Conservation (phyloP, 2,113 vertebrate genomes). For the Prionailurus viverrinus region DNA sequence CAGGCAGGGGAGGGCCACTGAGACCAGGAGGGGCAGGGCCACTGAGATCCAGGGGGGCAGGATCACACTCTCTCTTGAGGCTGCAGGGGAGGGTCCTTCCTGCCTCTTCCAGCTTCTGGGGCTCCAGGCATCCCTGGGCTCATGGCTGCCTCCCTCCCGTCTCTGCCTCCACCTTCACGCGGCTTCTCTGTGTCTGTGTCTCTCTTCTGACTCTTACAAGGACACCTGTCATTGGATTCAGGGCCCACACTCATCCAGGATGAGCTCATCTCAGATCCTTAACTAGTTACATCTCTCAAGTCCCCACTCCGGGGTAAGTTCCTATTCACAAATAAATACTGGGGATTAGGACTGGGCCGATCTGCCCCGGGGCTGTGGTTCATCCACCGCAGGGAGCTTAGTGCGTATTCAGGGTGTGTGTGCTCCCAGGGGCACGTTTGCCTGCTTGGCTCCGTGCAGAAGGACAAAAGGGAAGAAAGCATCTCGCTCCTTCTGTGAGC, state of each 20-base stretch:
- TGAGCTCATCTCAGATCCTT: background rate
- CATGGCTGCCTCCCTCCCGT: rapidly evolving
- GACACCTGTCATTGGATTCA: background rate
- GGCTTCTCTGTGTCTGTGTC: background rate
- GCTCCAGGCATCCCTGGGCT: background rate
- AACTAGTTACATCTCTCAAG: background rate
- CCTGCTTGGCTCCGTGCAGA: background rate
- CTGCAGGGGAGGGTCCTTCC: background rate
- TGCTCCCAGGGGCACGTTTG: background rate
- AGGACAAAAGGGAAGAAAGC: background rate
- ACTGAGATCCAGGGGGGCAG: no score
- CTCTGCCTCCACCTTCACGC: rapidly evolving
- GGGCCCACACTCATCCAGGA: background rate
- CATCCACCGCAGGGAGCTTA: no score
- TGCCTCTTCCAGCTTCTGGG: background rate
- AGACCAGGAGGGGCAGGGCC: no score
- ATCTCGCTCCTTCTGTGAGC: background rate
- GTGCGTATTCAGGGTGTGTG: rapidly evolving
- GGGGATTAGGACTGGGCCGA: no score
- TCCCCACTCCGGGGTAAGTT: background rate
- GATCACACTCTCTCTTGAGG: background rate
- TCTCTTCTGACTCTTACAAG: background rate
- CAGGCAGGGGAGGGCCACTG: no score
- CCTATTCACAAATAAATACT: no score
- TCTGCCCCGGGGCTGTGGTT: background rate